Base-by-base conservation (phyloP, 1,140 invertebrate genomes). In the Anastatus disparis region DNA sequence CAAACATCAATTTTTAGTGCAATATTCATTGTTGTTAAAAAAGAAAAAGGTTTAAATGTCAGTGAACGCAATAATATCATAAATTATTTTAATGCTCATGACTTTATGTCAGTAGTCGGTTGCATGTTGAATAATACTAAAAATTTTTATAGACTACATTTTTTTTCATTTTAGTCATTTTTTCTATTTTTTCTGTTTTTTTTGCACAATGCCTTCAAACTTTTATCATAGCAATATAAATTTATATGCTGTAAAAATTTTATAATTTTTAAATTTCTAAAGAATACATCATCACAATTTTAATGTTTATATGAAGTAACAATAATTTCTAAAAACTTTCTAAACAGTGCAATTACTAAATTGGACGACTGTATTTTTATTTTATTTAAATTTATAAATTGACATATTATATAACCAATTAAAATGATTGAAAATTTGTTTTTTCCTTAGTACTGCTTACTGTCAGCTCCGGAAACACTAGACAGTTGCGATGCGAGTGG, bases 401-500 rank as follows among this genome's bases (percentile, higher is more conserved):
- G n/a, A n/a, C n/a, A n/a, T n/a, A n/a, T n/a, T n/a, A n/a, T n/a
- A n/a, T n/a, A n/a, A n/a, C n/a, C n/a, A n/a, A n/a, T n/a, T n/a
- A n/a, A n/a, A n/a, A n/a, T n/a, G n/a, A n/a, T n/a, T n/a, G n/a
- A n/a, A n/a, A n/a, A n/a, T n/a, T n/a, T n/a, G n/a, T n/a, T n/a
- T n/a, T n/a, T n/a, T n/a, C n/a, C n/a, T n/a, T 53, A 71, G 63
- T 65, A 61, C 20, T 74, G 64, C 20, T 15, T 38, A 13, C 13
- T 72, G 48, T 67, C 56, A 48, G 65, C 74, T 59, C 76, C 76
- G 59, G 72, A 85, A 76, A 78, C 84, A 46, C 73, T 87, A 62
- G 88, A 90, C 76, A 90, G 88, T 79, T 96, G 95, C 82, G 95
- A 97, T 80, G 95, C 95, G 0, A 96, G 94, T 72, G 93, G 94